A percentile compares a stretch with the other conserved stretches of the same genome.
Evolutionary conservation across 2,888 invertebrate species (phyloP).

Genomic region (Drosophila robusta): DNA sequence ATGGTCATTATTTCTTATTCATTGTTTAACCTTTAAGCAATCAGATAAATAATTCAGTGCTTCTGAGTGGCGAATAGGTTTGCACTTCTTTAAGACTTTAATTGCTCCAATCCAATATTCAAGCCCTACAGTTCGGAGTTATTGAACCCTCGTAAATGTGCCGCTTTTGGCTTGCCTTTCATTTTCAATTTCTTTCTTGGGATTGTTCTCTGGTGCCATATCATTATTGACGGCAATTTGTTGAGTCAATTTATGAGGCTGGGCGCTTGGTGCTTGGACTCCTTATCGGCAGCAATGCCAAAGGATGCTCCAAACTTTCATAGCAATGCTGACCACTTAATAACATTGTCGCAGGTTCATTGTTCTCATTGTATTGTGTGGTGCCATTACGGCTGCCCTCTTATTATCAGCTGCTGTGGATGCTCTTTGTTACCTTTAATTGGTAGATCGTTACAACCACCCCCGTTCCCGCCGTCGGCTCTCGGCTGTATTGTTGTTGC

Average conservation of each 20-base stretch:
- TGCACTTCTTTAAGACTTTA: constrained; percentile 10
- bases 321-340: constrained; percentile 66
- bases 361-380: constrained; percentile 64
- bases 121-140: neutral
- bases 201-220: constrained; percentile 26
- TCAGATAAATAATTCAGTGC: neutral
- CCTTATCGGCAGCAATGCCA: constrained; percentile 31
- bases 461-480: constrained; percentile 1
- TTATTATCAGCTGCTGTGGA: constrained; percentile 54
- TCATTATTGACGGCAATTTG: constrained; percentile 83
- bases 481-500: constrained; percentile 45
- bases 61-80: neutral
- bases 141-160: constrained; percentile 36
- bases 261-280: constrained; percentile 35
- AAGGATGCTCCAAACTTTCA: constrained; percentile 33
- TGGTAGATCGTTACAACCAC: constrained; percentile 56
- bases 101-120: constrained; percentile 10
- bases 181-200: constrained; percentile 57
- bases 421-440: constrained; percentile 78
- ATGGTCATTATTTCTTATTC: too few relatives aligned
- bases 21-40: too few relatives aligned
- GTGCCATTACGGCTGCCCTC: constrained; percentile 45
- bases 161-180: constrained; percentile 30
- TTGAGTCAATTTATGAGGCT: constrained; percentile 75
- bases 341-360: constrained; percentile 76